Conservation (phyloP, 2,888 invertebrate genomes). For the Tanytarsus gracilentus region DNA sequence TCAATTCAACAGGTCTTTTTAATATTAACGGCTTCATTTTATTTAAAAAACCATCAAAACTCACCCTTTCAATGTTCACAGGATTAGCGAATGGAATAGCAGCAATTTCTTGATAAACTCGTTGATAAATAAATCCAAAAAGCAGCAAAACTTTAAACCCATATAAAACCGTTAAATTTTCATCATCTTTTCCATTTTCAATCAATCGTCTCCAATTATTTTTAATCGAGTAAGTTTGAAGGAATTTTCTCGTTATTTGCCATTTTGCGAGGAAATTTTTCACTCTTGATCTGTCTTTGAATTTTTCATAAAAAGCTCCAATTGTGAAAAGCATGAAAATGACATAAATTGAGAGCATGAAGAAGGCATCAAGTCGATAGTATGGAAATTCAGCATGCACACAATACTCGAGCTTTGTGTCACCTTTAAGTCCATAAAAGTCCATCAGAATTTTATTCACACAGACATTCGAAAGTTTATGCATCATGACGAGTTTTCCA, state of each 20-base stretch:
- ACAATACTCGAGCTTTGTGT: not conserved
- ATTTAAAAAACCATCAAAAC: not conserved
- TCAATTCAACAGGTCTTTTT: too few relatives aligned
- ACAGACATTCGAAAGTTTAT: conserved; percentile 8
- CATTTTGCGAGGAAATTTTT: not conserved
- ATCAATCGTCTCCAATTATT: too few relatives aligned
- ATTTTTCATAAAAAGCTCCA: not conserved
- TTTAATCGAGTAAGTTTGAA: not conserved
- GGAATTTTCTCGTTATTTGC: not conserved
- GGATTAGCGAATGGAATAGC: conserved; percentile 5
- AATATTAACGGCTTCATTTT: not conserved
- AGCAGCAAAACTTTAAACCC: not conserved
- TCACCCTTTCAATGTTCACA: not conserved
- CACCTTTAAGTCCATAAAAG: not conserved
- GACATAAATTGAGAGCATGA: not conserved
- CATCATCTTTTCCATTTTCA: too few relatives aligned
- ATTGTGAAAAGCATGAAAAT: not conserved
- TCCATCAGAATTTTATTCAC: conserved; percentile 1
- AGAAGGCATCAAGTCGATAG: not conserved
- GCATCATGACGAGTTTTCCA: not conserved
- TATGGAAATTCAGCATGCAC: not conserved
- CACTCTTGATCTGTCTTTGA: not conserved
- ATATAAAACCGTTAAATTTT: not conserved
- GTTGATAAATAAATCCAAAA: conserved; percentile 3
- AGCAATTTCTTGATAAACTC: conserved; percentile 1